Base-by-base conservation (phyloP, 2,797 vertebrate species). In the Platyrinchus mystaceus region DNA sequence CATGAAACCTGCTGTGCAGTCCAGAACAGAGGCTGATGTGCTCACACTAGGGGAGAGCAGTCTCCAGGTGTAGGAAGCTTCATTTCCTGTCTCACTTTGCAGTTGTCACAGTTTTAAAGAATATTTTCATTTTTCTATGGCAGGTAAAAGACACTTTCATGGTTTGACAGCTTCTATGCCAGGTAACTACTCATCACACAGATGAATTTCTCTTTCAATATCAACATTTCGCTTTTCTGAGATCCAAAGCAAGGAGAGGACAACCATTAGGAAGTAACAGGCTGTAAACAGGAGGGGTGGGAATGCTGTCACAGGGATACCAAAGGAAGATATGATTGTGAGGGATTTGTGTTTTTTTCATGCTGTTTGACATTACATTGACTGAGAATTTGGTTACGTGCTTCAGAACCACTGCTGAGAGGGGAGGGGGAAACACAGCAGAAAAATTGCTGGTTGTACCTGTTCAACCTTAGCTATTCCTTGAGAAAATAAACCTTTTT, bases 91-190 rank as follows among this genome's bases (percentile, higher is more conserved):
- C 49, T 89, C 2, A 3, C 43, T 88, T 56, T 66, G 55, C 69
- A 81, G 46, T 73, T 94, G 95, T 85, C 67, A 66, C 36, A 18
- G 44, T 81, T 92, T 83, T 85, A 69, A 91, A 86, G 50, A 55
- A 39, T 60, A 41, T 83, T 95, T 95, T 89, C 62, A 59, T 90
- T 78, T 34, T 77, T 23, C 68, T 56, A 0, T 83, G 83, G 79
- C 59, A 27, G 68, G 75, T 95, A 28, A 73, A 76, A 94, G 79
- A 75, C 22, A 16, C 34, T 89, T 70, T 46, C 69, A 39, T 6
- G 7, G 32, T 78, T 85, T 95, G 96, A 94, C 94, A 94, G 90
- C 79, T 86, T 86, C 73, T 84, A 1, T 1, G 4, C 69, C 67
- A 74, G 66, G 53, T 55, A 34, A 3, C 66, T 63, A 20, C 58